Base-by-base conservation (phyloP, 2,888 invertebrate species). In the Furcula furcula region DNA sequence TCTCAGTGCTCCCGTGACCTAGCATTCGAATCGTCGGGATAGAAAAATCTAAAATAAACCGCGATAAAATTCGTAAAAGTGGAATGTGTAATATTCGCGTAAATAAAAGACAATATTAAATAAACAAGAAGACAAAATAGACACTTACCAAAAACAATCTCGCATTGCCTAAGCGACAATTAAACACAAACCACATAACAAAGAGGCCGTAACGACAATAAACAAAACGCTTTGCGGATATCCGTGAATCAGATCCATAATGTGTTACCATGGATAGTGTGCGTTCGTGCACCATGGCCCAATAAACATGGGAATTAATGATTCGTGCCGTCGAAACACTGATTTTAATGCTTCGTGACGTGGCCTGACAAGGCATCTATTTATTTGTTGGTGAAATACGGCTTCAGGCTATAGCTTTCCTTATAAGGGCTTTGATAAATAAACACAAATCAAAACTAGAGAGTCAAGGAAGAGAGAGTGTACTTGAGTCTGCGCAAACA, bases 281-380 rank as follows among this genome's bases (percentile, higher is more conserved):
- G 59, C 51, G 58, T 73, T 74, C 77, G 78, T 79, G 77, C 65
- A 67, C 50, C 67, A 58, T 66, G 58, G 58, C 40, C 59, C 70
- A 75, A 83, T 85, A 85, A 84, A 85, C 76, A 75, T 63, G 46
- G 55, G 65, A 82, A 75, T 77, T 82, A 84, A 85, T 82, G 83
- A 75, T 44, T 80, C 82, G 80, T 78, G 75, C 73, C 57, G 71
- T 57, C 66, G 68, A 71, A 81, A 83, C 82, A 79, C 79, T 73
- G 80, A 76, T 84, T 82, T 76, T 83, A 82, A 84, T 80, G 74
- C 77, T 73, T 80, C 76, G 77, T 78, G 80, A 77, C 79, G 73
- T 68, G 55, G 65, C 60, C 55, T 68, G 70, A 76, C 75, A 73
- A 68, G 65, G 62, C 62, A 61, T 68, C 63, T 61, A 63, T 70